Conservation (phyloP, 2,797 vertebrate species). For the Anableps anableps region DNA sequence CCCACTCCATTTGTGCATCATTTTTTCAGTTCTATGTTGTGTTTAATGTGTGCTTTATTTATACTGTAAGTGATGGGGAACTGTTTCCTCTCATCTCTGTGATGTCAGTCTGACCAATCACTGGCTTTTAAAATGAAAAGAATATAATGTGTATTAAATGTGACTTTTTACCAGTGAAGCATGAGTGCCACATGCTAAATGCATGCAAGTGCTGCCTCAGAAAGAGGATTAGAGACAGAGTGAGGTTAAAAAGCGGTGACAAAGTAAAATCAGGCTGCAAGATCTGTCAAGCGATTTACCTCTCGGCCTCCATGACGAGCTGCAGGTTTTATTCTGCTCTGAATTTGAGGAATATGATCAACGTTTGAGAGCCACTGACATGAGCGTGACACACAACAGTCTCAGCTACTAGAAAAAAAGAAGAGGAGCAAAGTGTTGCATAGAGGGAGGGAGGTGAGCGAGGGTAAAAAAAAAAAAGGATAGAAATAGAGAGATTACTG, state of each 20-base stretch:
- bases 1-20: background rate
- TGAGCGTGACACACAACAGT: conserved; percentile 30
- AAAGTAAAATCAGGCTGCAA: conserved; percentile 24
- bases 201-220: conserved; percentile 7
- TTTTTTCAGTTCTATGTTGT: conserved; percentile 12
- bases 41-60: conserved; percentile 46
- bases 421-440: conserved; percentile 22
- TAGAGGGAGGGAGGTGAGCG: conserved; percentile 47
- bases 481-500: conserved; percentile 83
- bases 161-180: conserved; percentile 14
- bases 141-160: conserved; percentile 42
- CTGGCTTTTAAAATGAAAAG: conserved; percentile 20
- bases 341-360: conserved; percentile 19
- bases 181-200: background rate
- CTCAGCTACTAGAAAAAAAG: conserved; percentile 38
- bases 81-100: conserved; percentile 2
- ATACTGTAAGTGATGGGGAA: conserved; percentile 41
- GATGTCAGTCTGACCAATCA: background rate
- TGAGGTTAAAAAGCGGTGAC: conserved; percentile 14
- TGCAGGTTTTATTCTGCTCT: conserved; percentile 22
- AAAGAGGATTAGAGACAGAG: conserved; percentile 18
- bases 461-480: conserved; percentile 44
- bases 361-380: conserved; percentile 6
- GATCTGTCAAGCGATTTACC: conserved; percentile 44
- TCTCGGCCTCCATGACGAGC: conserved; percentile 19